These are phyloP conservation scores for Halcyon leucocephala DNA, from an alignment of 2,797 vertebrate species.

Conservation along the genomic window DNA sequence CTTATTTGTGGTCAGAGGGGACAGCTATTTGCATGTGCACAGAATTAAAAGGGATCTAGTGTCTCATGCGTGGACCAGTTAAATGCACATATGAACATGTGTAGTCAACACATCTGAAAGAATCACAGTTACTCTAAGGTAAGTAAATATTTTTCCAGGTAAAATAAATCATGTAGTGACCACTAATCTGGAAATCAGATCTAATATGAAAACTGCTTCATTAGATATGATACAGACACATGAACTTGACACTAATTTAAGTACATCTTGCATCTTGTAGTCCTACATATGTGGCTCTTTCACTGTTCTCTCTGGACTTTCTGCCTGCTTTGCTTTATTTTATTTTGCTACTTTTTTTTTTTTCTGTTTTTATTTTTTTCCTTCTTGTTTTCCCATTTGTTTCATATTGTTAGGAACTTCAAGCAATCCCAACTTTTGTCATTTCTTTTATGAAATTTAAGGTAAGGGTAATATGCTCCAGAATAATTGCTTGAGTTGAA, in stretches of 20 bases:
- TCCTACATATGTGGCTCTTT: not conserved
- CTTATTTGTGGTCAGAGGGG: not conserved
- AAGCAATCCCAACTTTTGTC: conserved; percentile 87
- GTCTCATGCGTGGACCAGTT: not conserved
- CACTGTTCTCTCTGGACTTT: conserved; percentile 38
- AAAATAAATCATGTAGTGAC: not conserved
- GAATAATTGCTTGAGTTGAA: not conserved
- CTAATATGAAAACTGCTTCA: not conserved
- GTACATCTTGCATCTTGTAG: not conserved
- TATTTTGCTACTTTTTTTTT: conserved; percentile 13
- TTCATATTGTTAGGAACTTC: conserved; percentile 78
- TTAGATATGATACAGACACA: not conserved
- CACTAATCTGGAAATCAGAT: not conserved
- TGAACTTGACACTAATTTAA: not conserved
- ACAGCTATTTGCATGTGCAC: not conserved
- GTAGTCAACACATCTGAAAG: not conserved
- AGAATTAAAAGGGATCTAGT: not conserved
- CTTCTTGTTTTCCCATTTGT: conserved; percentile 39
- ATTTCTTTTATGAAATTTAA: conserved; percentile 85
- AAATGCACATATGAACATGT: not conserved
- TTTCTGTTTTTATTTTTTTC: too few species aligned
- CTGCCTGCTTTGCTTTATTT: conserved; percentile 44
- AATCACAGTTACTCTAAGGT: not conserved
- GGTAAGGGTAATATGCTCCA: conserved; percentile 72
- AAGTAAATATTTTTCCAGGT: not conserved